Evolutionary conservation across 2,888 invertebrate species (phyloP), one percentile per base, ranked within the genome.

Genomic region (Phymatocera aterrima): DNA sequence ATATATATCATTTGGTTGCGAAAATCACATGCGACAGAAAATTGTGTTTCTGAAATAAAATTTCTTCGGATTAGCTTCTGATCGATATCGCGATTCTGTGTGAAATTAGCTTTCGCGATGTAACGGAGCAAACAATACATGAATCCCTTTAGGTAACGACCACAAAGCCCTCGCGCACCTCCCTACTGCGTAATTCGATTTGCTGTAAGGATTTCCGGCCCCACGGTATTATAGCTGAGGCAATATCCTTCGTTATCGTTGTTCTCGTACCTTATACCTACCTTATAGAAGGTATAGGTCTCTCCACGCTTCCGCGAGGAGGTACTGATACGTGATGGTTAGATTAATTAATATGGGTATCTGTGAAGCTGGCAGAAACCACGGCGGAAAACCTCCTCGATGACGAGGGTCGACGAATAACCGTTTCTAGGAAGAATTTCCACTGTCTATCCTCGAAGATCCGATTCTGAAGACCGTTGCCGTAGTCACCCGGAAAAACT

Each of bases 291-390:
- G 68, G 28, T 46, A 46, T 68, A 68, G 68, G 43, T 46, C n/a
- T 34, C 61, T 24, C 61, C 21, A 18, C 12, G 18, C n/a, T n/a
- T n/a, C n/a, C n/a, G n/a, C n/a, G n/a, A n/a, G n/a, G n/a, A n/a
- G n/a, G n/a, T n/a, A n/a, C 12, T 28, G 5, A 8, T 31, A 15
- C 31, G 15, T 10, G 21, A 46, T 24, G 24, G 68, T 18, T 68
- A 46, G 68, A 68, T 68, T 68, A 68, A 68, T 68, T 68, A 68
- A 43, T 68, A 68, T 68, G 46, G 28, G 68, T 43, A 68, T 68
- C 68, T 43, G 68, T 68, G 28, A 46, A 21, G 68, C 46, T 43
- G 31, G 68, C 68, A 21, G 43, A 43, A 68, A 68, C 68, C 68
- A 8, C 68, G 46, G 46, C 43, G 68, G 40, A 21, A 28, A 24